A percentile compares a stretch with the other conserved stretches of the same genome.
These are phyloP conservation scores for Drosophila melanica DNA, from an alignment of 1,140 invertebrate species.

Conservation along the genomic window DNA sequence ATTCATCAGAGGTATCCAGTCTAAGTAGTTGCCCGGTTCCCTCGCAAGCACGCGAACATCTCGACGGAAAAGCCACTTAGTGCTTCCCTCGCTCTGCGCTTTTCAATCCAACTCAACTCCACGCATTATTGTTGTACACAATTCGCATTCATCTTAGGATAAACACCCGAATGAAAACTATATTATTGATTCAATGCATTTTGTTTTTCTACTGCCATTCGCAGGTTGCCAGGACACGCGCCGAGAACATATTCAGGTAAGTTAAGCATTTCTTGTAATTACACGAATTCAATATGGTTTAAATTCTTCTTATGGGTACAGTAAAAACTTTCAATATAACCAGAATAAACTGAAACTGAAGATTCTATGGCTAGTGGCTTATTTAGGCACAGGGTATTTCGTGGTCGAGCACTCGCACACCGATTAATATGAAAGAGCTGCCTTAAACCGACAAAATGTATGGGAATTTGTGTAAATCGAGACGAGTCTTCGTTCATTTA, in stretches of 20 bases:
- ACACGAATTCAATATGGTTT: constrained; percentile 1
- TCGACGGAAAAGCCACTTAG: constrained; percentile 51
- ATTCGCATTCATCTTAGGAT: constrained; percentile 39
- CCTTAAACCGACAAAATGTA: not conserved
- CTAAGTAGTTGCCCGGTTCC: constrained; percentile 43
- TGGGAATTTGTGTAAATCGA: constrained; percentile 19
- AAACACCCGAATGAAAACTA: constrained; percentile 36
- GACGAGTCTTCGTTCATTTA: constrained; percentile 27
- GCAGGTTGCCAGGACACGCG: not conserved
- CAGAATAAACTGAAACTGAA: too few species aligned
- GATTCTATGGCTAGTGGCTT: too few species aligned
- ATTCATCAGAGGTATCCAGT: constrained; percentile 75
- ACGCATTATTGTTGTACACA: constrained; percentile 22
- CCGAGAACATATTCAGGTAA: constrained; percentile 15
- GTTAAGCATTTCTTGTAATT: not conserved
- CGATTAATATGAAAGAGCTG: not conserved
- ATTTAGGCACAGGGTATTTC: not conserved
- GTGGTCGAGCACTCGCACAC: not conserved
- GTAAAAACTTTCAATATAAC: too few species aligned
- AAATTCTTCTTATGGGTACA: not conserved
- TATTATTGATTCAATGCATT: constrained; percentile 44
- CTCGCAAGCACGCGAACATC: constrained; percentile 54
- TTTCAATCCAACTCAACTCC: not conserved
- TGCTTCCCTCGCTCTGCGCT: constrained; percentile 24
- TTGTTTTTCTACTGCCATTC: not conserved